Evolutionary conservation across 2,888 invertebrate species (phyloP).

Genomic region (Pyrocoelia pectoralis): DNA sequence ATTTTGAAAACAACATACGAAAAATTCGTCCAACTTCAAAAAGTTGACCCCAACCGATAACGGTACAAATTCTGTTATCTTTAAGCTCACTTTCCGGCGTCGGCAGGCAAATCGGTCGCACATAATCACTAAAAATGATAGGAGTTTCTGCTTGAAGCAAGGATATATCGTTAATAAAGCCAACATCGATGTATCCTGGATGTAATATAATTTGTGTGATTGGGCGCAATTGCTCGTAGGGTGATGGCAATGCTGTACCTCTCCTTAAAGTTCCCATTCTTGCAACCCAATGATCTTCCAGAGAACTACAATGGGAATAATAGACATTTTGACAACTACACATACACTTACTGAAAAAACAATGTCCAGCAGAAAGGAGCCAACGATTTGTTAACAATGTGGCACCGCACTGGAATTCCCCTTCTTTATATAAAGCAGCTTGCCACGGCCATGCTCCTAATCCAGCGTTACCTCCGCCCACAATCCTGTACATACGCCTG

Average conservation of each 20-base stretch:
- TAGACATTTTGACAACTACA: neutral
- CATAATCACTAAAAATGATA: slow-evolving; percentile 68
- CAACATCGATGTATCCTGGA: slow-evolving; percentile 77
- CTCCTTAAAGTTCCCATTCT: slow-evolving; percentile 78
- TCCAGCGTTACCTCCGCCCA: slow-evolving; percentile 79
- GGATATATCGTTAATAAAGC: slow-evolving; percentile 82
- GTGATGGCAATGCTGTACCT: slow-evolving; percentile 76
- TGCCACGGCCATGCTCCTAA: slow-evolving; percentile 87
- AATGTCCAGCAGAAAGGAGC: slow-evolving; percentile 83
- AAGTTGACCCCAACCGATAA: slow-evolving; percentile 83
- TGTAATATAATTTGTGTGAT: slow-evolving; percentile 74
- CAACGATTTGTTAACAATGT: slow-evolving; percentile 75
- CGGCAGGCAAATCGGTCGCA: slow-evolving; percentile 73
- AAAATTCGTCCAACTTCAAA: slow-evolving; percentile 81
- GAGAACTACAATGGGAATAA: slow-evolving; percentile 63
- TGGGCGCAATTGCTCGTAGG: slow-evolving; percentile 75
- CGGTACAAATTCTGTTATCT: slow-evolving; percentile 76
- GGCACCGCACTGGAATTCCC: slow-evolving; percentile 85
- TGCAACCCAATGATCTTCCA: slow-evolving; percentile 81
- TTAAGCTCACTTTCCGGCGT: slow-evolving; percentile 65
- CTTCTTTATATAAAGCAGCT: slow-evolving; percentile 85
- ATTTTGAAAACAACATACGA: slow-evolving; percentile 67
- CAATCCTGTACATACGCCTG: slow-evolving; percentile 70
- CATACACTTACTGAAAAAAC: slow-evolving; percentile 75
- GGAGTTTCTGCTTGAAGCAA: slow-evolving; percentile 69